Conservation (phyloP, 2,888 invertebrate species). For the Diarsia dahlii region DNA sequence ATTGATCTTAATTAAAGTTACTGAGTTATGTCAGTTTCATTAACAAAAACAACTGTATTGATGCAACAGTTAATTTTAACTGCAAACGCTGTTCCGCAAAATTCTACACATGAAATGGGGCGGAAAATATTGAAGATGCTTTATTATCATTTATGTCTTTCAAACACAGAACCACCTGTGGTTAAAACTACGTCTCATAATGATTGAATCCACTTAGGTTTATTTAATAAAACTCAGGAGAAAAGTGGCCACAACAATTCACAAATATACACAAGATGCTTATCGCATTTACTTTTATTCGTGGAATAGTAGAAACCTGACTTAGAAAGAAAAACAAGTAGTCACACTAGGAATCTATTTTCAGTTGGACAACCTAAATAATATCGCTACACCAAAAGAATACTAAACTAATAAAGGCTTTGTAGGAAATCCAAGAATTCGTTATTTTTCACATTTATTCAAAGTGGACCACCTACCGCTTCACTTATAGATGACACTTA, state of each 20-base stretch:
- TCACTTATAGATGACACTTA: conserved; percentile 37
- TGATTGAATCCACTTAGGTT: not conserved
- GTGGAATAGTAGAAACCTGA: not conserved
- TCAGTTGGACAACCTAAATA: conserved; percentile 45
- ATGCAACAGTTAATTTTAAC: conserved; percentile 31
- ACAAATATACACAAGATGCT: not conserved
- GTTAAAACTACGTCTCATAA: not conserved
- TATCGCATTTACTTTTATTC: not conserved
- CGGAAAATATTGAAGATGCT: conserved; percentile 6
- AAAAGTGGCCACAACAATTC: not conserved
- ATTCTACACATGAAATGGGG: conserved; percentile 10
- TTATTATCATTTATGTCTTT: not conserved
- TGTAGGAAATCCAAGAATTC: conserved; percentile 41
- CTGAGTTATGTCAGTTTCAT: conserved; percentile 52
- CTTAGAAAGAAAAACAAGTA: conserved; percentile 11
- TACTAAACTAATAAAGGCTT: conserved; percentile 52
- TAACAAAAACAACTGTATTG: conserved; percentile 45
- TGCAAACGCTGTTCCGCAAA: conserved; percentile 4
- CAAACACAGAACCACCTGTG: not conserved
- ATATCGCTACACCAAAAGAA: conserved; percentile 43
- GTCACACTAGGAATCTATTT: conserved; percentile 15
- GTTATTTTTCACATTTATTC: conserved; percentile 50
- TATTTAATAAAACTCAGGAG: not conserved
- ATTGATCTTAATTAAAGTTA: conserved; percentile 62
- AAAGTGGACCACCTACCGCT: conserved; percentile 59